Conservation (phyloP, 1,140 invertebrate genomes). For the Oreohelix idahoensis region DNA sequence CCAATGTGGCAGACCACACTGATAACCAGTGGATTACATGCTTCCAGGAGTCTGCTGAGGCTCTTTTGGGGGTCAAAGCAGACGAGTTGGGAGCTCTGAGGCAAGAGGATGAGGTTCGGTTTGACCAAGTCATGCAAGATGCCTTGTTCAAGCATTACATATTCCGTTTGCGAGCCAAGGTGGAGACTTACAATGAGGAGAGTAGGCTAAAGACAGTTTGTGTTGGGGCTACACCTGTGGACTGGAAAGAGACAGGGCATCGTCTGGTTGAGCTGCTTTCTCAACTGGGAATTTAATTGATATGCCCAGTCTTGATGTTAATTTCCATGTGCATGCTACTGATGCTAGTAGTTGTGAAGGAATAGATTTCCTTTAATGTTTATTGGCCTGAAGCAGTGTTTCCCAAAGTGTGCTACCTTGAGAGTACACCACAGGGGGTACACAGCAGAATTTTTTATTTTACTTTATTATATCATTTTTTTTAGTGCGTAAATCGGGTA, state of each 20-base stretch:
- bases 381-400: no score
- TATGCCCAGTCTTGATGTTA: background rate
- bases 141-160: constrained; percentile 85
- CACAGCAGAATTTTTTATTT: no score
- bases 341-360: no score
- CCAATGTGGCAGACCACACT: constrained; percentile 86
- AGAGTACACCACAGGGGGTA: no score
- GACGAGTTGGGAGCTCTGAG: constrained; percentile 79
- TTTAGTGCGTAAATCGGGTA: no score
- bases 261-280: constrained; percentile 74
- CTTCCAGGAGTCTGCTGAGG: constrained; percentile 90
- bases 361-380: no score
- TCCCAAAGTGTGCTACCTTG: no score
- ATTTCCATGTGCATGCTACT: background rate
- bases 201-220: constrained; percentile 84
- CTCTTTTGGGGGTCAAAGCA: constrained; percentile 83
- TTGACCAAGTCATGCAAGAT: constrained; percentile 80
- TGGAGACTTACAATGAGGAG: constrained; percentile 94
- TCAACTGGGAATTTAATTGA: constrained; percentile 34
- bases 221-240: constrained; percentile 79
- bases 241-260: constrained; percentile 83
- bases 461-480: no score
- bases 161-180: constrained; percentile 87
- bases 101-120: constrained; percentile 70
- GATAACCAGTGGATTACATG: constrained; percentile 89